These are phyloP conservation scores for Intellagama lesueurii DNA, from an alignment of 2,797 vertebrate species.

Conservation along the genomic window DNA sequence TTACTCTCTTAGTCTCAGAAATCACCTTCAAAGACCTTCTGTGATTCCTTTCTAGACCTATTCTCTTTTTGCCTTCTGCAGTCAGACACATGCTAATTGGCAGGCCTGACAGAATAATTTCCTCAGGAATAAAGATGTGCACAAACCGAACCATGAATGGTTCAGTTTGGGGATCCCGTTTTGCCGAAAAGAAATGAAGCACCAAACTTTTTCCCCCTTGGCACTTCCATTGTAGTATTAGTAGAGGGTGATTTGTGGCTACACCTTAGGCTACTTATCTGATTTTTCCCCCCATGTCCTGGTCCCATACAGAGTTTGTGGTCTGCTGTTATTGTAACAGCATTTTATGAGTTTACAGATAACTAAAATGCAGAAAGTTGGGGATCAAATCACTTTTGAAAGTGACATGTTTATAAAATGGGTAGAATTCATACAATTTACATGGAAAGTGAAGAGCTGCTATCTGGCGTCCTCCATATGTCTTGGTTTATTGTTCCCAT, in stretches of 20 bases:
- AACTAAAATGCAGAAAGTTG: not conserved
- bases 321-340: not conserved
- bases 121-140: no score
- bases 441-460: not conserved
- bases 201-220: no score
- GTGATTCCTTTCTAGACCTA: no score
- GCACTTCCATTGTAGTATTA: not conserved
- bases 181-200: no score
- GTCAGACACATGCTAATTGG: no score
- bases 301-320: not conserved
- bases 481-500: not conserved
- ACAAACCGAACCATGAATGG: no score
- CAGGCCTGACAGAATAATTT: no score
- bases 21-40: no score
- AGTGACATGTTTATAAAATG: not conserved
- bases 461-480: not conserved
- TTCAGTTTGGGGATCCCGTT: no score
- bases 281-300: not conserved
- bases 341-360: not conserved
- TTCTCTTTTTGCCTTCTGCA: no score
- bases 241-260: not conserved
- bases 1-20: no score
- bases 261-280: not conserved
- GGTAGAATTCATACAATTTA: not conserved
- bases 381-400: fast-evolving